Evolutionary conservation across 2,888 invertebrate genomes (phyloP).

Genomic region (Erebia aethiops): DNA sequence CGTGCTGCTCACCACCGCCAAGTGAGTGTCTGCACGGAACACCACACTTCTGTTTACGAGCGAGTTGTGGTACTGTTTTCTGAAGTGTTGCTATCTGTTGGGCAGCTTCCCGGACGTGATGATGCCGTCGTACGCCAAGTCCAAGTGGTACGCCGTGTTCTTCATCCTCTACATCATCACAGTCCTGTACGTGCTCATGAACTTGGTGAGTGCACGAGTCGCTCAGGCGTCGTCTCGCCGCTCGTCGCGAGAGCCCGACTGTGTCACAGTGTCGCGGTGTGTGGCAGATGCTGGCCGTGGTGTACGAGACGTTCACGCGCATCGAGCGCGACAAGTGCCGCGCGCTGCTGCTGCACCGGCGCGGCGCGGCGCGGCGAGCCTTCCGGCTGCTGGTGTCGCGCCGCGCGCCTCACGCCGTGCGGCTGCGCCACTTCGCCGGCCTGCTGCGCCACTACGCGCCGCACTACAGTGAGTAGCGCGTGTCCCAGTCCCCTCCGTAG

Average conservation of each 20-base stretch:
- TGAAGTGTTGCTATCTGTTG: conserved; percentile 38
- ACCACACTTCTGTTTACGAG: neutral
- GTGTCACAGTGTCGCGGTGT: neutral
- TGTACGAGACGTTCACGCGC: conserved; percentile 94
- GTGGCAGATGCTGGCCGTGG: conserved; percentile 91
- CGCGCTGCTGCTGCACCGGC: conserved; percentile 90
- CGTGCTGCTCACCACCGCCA: conserved; percentile 94
- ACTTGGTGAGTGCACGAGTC: conserved; percentile 86
- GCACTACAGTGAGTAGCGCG: conserved; percentile 72
- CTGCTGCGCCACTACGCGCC: conserved; percentile 91
- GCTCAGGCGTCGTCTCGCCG: too few relatives aligned
- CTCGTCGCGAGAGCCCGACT: neutral
- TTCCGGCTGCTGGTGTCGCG: conserved; percentile 91
- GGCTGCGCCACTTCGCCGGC: conserved; percentile 90
- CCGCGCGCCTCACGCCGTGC: conserved; percentile 86
- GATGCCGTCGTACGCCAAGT: conserved; percentile 94
- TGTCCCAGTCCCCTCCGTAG: too few relatives aligned
- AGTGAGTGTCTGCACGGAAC: conserved; percentile 83
- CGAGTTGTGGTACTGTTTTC: neutral
- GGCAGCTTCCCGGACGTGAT: conserved; percentile 94
- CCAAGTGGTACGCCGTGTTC: conserved; percentile 92
- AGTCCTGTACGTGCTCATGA: conserved; percentile 94
- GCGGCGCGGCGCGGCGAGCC: conserved; percentile 91
- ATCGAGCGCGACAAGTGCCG: conserved; percentile 93
- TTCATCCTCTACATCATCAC: conserved; percentile 93